Percentiles rank a stretch among this genome's conserved stretches.
Evolutionary conservation across 2,888 invertebrate species (phyloP).

Genomic region (Dolomedes plantarius): DNA sequence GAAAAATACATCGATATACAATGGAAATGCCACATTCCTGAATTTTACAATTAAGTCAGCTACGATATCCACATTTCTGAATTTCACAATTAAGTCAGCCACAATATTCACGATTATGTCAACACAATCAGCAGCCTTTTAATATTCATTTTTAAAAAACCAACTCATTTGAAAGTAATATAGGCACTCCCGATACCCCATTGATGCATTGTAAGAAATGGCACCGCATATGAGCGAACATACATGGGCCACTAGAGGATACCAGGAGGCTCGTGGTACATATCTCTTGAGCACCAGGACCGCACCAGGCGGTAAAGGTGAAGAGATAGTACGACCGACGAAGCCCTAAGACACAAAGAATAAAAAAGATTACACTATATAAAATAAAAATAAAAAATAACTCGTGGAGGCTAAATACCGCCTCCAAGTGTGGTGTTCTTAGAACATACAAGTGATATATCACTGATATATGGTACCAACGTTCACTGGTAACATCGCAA

Average conservation of each 20-base stretch:
- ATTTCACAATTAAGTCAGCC: too few relatives aligned
- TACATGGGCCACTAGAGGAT: constrained; percentile 54
- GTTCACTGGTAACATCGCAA: constrained; percentile 50
- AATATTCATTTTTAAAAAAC: neutral
- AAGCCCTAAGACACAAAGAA: constrained; percentile 39
- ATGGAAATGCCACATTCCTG: too few relatives aligned
- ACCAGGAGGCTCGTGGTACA: constrained; percentile 25
- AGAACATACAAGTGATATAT: constrained; percentile 97
- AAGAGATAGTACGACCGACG: constrained; percentile 20
- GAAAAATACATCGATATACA: too few relatives aligned
- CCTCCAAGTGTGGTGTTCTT: constrained; percentile 82
- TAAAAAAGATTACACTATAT: constrained; percentile 13
- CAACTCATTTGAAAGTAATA: constrained; percentile 56
- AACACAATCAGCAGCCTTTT: too few relatives aligned
- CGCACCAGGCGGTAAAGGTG: constrained; percentile 61
- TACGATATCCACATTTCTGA: too few relatives aligned
- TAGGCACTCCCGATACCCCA: constrained; percentile 57
- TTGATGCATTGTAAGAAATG: constrained; percentile 36
- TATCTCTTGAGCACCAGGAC: constrained; percentile 23
- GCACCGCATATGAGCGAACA: constrained; percentile 62
- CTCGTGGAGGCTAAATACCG: constrained; percentile 63
- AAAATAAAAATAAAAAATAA: constrained; percentile 25
- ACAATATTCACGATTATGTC: too few relatives aligned
- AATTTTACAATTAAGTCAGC: too few relatives aligned
- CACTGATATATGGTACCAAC: constrained; percentile 89